A percentile compares a stretch with the other conserved stretches of the same genome.
phyloP scores from a whole-genome alignment of 2,888 invertebrate species.

The Hydroisotoma schaefferi region DNA sequence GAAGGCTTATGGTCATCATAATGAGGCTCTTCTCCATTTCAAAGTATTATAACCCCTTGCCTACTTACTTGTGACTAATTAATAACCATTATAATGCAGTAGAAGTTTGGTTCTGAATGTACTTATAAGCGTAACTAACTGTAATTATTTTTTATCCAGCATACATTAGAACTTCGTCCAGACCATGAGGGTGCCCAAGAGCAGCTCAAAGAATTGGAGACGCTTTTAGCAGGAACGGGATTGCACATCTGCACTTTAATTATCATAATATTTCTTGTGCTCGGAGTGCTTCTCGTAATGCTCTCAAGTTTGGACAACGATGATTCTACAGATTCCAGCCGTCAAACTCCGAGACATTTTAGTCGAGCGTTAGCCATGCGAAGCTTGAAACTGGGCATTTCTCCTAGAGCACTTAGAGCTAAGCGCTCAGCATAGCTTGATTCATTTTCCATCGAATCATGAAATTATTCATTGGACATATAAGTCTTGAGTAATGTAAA shows the following conservation, averaged over 20 bases:
- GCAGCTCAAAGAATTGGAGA: conserved; percentile 77
- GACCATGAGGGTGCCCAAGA: conserved; percentile 77
- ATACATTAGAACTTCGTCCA: conserved; percentile 77
- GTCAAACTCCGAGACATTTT: conserved; percentile 68
- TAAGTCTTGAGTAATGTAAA: neutral
- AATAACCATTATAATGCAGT: neutral
- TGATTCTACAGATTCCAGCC: conserved; percentile 57
- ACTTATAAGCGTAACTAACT: neutral
- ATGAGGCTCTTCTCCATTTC: conserved; percentile 79
- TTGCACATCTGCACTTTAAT: conserved; percentile 81
- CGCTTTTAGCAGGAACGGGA: conserved; percentile 68
- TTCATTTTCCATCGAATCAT: too few relatives aligned
- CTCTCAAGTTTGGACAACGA: conserved; percentile 67
- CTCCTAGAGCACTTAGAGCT: conserved; percentile 50
- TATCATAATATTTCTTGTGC: conserved; percentile 79
- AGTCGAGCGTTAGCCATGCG: conserved; percentile 87
- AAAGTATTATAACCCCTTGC: conserved; percentile 51
- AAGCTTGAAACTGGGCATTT: conserved; percentile 60
- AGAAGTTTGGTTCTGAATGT: too few relatives aligned
- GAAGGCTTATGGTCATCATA: conserved; percentile 83
- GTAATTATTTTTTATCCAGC: conserved; percentile 50
- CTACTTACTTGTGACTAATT: neutral
- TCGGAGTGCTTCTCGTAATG: conserved; percentile 77
- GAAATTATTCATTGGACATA: neutral
- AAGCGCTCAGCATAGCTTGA: conserved; percentile 47